These are phyloP conservation scores for Nephrotoma guestfalica DNA, from an alignment of 2,888 invertebrate genomes.

Conservation along the genomic window DNA sequence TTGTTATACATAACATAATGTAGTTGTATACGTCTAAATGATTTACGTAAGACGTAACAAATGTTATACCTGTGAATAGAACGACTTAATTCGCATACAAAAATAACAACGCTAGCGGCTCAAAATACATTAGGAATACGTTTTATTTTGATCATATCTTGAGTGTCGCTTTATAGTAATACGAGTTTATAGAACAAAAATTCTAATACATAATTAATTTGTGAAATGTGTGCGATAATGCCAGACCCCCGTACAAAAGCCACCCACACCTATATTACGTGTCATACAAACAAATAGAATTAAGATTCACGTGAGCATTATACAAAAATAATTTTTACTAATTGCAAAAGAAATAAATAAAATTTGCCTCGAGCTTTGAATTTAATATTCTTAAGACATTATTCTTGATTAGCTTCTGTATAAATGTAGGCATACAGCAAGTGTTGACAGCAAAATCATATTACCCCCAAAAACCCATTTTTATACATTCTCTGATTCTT, in stretches of 20 bases:
- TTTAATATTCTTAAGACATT: not conserved
- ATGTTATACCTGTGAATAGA: not conserved
- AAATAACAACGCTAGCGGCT: not conserved
- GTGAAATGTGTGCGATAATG: not conserved
- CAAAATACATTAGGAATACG: not conserved
- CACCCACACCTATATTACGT: not conserved
- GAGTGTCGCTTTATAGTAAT: not conserved
- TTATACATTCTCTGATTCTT: too few species aligned
- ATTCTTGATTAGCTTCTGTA: not conserved
- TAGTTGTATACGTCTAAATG: not conserved
- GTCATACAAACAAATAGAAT: not conserved
- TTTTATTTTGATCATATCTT: not conserved
- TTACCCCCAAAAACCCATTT: not conserved
- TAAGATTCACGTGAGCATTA: not conserved
- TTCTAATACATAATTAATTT: too few species aligned
- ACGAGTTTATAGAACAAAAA: not conserved
- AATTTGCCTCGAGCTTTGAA: not conserved
- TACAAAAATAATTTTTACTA: not conserved
- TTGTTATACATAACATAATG: too few species aligned
- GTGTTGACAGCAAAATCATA: not conserved
- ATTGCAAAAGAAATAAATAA: not conserved
- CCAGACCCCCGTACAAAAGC: too few species aligned
- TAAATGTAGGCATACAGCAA: not conserved
- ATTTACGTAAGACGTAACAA: not conserved
- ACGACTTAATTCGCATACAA: not conserved